Conservation (phyloP, 1,140 invertebrate genomes). For the Ridgeia piscesae region DNA sequence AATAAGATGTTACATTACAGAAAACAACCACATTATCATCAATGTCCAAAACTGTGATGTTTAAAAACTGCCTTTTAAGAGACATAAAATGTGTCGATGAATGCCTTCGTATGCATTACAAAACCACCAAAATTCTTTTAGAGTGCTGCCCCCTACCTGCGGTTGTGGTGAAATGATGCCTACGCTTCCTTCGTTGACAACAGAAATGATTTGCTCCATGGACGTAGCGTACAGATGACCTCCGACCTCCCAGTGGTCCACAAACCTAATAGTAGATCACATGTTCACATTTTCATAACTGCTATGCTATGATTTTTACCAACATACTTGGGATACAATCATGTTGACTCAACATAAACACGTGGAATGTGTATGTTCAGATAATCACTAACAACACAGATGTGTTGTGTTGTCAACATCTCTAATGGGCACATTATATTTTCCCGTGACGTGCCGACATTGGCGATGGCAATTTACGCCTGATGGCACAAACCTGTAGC, state of each 20-base stretch:
- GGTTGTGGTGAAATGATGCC: slow-evolving; percentile 6
- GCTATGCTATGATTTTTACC: slow-evolving; percentile 3
- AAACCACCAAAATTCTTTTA: background rate
- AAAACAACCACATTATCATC: background rate
- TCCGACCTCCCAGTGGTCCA: background rate
- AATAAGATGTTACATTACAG: background rate
- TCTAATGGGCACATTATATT: too few relatives aligned
- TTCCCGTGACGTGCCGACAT: too few relatives aligned
- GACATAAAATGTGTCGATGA: background rate
- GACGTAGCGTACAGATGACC: slow-evolving; percentile 9
- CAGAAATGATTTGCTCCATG: slow-evolving; percentile 11
- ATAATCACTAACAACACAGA: too few relatives aligned
- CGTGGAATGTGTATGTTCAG: too few relatives aligned
- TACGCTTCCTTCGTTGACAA: slow-evolving; percentile 10
- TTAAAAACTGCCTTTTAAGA: too few relatives aligned
- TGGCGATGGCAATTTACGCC: too few relatives aligned
- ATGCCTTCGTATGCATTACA: background rate
- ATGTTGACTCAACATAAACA: background rate
- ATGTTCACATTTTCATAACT: too few relatives aligned
- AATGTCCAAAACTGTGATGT: background rate
- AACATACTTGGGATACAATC: background rate
- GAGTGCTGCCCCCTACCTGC: slow-evolving; percentile 6
- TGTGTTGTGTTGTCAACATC: too few relatives aligned
- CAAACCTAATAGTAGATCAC: background rate
- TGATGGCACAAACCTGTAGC: too few relatives aligned